These are phyloP conservation scores for Caerostris extrusa DNA, from an alignment of 1,140 invertebrate species.

Conservation along the genomic window DNA sequence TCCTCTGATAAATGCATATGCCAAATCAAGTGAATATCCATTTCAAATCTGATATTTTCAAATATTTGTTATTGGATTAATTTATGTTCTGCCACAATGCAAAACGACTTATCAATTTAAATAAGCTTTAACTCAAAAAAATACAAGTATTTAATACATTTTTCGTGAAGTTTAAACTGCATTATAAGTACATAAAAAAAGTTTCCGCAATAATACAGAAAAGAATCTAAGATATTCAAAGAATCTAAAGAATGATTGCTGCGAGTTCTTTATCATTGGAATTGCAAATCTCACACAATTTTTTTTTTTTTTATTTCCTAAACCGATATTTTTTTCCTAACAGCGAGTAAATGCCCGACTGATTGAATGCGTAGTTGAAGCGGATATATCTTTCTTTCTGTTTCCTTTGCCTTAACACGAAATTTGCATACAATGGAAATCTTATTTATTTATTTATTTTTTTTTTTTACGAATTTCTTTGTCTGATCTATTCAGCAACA, in stretches of 20 bases:
- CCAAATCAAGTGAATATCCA: too few relatives aligned
- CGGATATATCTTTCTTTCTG: background rate
- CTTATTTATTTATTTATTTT: background rate
- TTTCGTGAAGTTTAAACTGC: too few relatives aligned
- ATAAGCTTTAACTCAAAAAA: too few relatives aligned
- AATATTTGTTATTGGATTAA: too few relatives aligned
- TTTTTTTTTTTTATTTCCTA: background rate
- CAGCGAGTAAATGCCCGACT: conserved; percentile 21
- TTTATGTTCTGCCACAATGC: too few relatives aligned
- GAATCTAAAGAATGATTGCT: background rate
- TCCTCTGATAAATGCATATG: too few relatives aligned
- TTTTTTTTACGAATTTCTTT: background rate
- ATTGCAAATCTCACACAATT: conserved; percentile 14
- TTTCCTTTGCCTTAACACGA: background rate
- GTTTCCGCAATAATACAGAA: too few relatives aligned
- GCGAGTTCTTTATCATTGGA: conserved; percentile 24
- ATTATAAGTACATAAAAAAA: too few relatives aligned
- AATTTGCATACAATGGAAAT: conserved; percentile 28
- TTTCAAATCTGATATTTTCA: too few relatives aligned
- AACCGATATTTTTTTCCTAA: conserved; percentile 24
- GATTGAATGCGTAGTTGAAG: conserved; percentile 28
- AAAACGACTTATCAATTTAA: too few relatives aligned
- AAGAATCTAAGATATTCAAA: conserved; percentile 22
- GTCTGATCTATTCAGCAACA: conserved; percentile 18
- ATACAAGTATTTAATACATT: too few relatives aligned